Evolutionary conservation across 1,140 invertebrate genomes (phyloP).

Genomic region (Portunus trituberculatus): DNA sequence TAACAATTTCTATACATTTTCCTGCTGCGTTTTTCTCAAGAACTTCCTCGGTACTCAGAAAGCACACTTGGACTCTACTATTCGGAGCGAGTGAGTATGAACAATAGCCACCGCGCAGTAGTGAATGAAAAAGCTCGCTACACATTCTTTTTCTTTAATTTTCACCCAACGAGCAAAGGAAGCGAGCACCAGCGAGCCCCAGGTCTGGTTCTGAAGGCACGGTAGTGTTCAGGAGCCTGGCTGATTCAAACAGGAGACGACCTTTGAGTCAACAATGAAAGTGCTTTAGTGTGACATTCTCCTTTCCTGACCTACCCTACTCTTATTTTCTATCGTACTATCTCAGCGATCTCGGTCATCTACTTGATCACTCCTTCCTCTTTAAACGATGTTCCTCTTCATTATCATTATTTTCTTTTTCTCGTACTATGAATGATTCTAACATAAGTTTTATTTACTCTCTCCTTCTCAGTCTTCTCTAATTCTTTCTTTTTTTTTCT

Average conservation of each 20-base stretch:
- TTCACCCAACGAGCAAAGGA: neutral
- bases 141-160: neutral
- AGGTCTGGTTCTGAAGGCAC: neutral
- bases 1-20: constrained; percentile 26
- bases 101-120: neutral
- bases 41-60: neutral
- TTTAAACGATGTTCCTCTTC: neutral
- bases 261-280: neutral
- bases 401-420: neutral
- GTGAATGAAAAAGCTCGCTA: neutral
- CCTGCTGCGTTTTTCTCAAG: neutral
- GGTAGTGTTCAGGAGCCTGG: neutral
- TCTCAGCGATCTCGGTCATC: neutral
- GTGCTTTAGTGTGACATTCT: neutral
- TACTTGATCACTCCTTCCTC: neutral
- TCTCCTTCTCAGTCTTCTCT: neutral
- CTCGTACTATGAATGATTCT: neutral
- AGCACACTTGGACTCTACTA: neutral
- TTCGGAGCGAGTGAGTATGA: neutral
- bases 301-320: neutral
- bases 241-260: neutral
- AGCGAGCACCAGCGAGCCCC: neutral
- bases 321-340: neutral
- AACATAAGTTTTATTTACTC: neutral
- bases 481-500: neutral